These are phyloP conservation scores for Polydrusus pterygomalis DNA, from an alignment of 2,888 invertebrate species.

Conservation along the genomic window DNA sequence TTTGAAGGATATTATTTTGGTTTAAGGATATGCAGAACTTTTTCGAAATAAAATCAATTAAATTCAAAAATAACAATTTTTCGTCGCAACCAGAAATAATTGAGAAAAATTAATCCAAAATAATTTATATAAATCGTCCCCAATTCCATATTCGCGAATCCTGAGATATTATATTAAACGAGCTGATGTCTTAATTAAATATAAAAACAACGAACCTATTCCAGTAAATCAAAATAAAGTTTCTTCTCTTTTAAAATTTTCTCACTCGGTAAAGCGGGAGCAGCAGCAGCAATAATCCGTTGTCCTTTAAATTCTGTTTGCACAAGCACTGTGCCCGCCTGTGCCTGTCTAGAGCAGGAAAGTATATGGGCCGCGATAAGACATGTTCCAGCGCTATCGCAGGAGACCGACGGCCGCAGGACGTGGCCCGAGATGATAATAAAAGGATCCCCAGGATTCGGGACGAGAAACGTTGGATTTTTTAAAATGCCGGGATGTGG, in stretches of 20 bases:
- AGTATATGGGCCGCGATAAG: constrained; percentile 71
- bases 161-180: neutral
- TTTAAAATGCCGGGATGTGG: constrained; percentile 51
- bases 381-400: constrained; percentile 68
- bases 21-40: no score
- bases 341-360: constrained; percentile 57
- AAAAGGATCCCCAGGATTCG: constrained; percentile 50
- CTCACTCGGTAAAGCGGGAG: constrained; percentile 13
- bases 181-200: neutral
- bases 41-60: no score
- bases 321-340: constrained; percentile 41
- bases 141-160: no score
- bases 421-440: constrained; percentile 55
- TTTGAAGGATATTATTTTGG: no score
- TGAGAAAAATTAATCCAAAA: no score
- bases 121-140: no score
- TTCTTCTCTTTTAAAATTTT: constrained; percentile 9
- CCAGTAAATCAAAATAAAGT: neutral
- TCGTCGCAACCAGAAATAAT: no score
- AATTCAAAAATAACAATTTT: no score
- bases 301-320: constrained; percentile 54
- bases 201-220: neutral
- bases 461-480: constrained; percentile 43
- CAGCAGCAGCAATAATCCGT: constrained; percentile 31
- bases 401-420: constrained; percentile 50